Evolutionary conservation across 2,888 invertebrate species (phyloP).

Genomic region (Hermodice carunculata): DNA sequence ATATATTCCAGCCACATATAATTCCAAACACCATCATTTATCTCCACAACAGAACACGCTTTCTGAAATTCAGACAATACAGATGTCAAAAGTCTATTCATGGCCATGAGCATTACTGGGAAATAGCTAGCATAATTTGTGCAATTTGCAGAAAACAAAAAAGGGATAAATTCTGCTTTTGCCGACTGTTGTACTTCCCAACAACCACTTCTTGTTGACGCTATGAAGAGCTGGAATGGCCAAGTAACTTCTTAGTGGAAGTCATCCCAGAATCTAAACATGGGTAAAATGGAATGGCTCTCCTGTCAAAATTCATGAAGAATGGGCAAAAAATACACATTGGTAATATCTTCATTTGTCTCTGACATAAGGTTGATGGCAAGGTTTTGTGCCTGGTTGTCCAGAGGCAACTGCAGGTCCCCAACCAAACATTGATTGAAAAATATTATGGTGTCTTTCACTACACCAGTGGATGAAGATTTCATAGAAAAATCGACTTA

Average conservation of each 20-base stretch:
- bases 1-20: not conserved
- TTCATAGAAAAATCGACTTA: too few species aligned
- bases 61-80: not conserved
- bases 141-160: not conserved
- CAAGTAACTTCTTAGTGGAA: too few species aligned
- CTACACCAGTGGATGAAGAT: too few species aligned
- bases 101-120: too few species aligned
- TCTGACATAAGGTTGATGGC: not conserved
- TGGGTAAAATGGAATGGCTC: not conserved
- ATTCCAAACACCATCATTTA: not conserved
- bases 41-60: not conserved
- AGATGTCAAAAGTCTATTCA: not conserved
- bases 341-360: not conserved
- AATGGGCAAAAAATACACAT: not conserved
- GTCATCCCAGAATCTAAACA: not conserved
- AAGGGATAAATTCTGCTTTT: not conserved
- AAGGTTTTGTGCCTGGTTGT: not conserved
- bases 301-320: not conserved
- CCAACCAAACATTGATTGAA: not conserved
- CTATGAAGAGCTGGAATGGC: too few species aligned
- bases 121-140: not conserved
- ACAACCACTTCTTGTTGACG: too few species aligned
- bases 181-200: too few species aligned
- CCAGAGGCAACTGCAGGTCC: not conserved
- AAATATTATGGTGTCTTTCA: not conserved